Conservation (phyloP, 2,797 vertebrate genomes). For the Chaetophractus vellerosus region DNA sequence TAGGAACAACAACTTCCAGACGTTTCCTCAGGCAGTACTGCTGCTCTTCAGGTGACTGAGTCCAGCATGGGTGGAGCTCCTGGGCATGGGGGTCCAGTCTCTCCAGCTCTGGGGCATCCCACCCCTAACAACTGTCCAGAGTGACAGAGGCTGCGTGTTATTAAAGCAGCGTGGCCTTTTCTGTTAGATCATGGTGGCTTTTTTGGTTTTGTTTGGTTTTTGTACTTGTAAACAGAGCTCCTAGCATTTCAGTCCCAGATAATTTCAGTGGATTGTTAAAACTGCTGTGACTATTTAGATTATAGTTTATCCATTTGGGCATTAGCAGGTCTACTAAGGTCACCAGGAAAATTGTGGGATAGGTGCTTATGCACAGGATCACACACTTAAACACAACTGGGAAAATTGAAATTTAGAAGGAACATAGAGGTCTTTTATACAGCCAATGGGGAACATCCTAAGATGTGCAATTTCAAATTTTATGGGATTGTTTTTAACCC, state of each 20-base stretch:
- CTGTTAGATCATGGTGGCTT: not conserved
- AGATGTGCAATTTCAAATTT: not conserved
- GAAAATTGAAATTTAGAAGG: not conserved
- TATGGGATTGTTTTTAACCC: conserved; percentile 17
- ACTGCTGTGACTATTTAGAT: not conserved
- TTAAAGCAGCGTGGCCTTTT: not conserved
- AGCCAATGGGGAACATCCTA: not conserved
- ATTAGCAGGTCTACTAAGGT: not conserved
- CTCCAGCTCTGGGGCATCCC: not conserved
- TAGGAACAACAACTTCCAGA: conserved; percentile 99
- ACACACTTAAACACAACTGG: not conserved
- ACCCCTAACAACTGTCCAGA: not conserved
- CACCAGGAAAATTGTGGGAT: not conserved
- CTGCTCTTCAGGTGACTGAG: conserved; percentile 96
- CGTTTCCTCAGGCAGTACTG: conserved; percentile 97
- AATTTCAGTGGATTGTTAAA: not conserved
- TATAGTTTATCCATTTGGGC: not conserved
- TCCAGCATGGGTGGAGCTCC: not conserved
- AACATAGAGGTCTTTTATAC: not conserved
- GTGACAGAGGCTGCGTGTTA: not conserved
- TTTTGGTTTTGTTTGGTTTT: not conserved
- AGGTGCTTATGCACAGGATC: rapidly evolving
- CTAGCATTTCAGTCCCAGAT: not conserved
- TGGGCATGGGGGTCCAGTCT: not conserved
- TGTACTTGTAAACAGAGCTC: not conserved